Evolutionary conservation across 2,797 vertebrate genomes (phyloP).

Genomic region (Protonibea diacanthus): DNA sequence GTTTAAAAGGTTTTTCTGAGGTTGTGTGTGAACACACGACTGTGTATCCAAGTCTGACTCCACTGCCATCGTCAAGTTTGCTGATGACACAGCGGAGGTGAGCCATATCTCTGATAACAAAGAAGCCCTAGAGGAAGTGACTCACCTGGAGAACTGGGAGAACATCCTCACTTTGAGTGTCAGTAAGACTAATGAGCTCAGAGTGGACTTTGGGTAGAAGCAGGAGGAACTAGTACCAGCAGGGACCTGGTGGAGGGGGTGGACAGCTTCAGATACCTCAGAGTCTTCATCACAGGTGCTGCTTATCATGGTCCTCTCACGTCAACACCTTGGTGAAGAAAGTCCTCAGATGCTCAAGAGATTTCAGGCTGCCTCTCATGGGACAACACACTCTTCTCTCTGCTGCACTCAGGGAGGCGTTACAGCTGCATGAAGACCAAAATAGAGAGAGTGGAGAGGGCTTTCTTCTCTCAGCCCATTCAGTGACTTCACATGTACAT

Average conservation of each 20-base stretch:
- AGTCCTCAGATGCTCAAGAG: background rate
- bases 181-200: background rate
- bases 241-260: too few species aligned
- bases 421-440: background rate
- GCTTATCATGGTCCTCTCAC: too few species aligned
- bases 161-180: background rate
- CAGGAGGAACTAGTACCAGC: background rate
- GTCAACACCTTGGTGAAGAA: too few species aligned
- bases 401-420: background rate
- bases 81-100: background rate
- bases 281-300: too few species aligned
- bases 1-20: background rate
- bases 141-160: constrained; percentile 1
- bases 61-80: background rate
- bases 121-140: background rate
- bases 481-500: too few species aligned
- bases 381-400: background rate
- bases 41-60: background rate
- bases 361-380: background rate
- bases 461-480: too few species aligned
- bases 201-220: background rate
- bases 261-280: too few species aligned
- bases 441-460: background rate
- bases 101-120: background rate
- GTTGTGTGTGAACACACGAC: too few species aligned